phyloP scores from a whole-genome alignment of 2,113 vertebrate genomes.

The Stigmatopora argus region DNA sequence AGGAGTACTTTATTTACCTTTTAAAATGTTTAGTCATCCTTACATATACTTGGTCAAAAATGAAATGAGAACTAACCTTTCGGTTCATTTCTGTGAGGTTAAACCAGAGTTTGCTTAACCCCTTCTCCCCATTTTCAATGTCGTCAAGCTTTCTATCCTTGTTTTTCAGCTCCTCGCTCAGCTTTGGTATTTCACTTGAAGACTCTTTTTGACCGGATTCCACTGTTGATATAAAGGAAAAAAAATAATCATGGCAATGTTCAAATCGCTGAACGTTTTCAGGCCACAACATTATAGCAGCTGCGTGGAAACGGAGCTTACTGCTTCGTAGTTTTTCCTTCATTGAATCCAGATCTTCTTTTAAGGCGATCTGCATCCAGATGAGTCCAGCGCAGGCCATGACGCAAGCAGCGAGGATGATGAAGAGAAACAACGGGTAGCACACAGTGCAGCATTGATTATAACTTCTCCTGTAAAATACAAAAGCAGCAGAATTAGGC shows the following conservation, averaged over 20 bases:
- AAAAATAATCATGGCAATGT: conserved; percentile 1
- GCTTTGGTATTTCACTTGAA: conserved; percentile 85
- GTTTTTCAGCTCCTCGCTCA: conserved; percentile 86
- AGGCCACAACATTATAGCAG: not conserved
- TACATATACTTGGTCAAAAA: no score
- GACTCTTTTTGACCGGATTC: conserved; percentile 89
- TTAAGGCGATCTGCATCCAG: conserved; percentile 97
- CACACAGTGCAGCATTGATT: conserved; percentile 88
- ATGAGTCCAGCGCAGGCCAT: conserved; percentile 90
- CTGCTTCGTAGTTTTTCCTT: conserved; percentile 91
- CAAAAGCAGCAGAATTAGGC: conserved; percentile 24
- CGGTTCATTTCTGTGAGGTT: conserved; percentile 91
- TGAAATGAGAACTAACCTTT: conserved; percentile 73
- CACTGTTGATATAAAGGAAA: conserved; percentile 67
- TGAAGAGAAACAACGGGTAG: conserved; percentile 87
- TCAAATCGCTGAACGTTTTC: conserved; percentile 8
- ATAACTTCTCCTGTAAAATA: conserved; percentile 74
- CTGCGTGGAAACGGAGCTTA: conserved; percentile 58
- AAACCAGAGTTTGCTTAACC: conserved; percentile 84
- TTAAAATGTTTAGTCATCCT: no score
- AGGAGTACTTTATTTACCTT: no score
- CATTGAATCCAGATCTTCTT: conserved; percentile 87
- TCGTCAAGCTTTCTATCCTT: conserved; percentile 82
- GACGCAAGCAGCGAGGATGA: conserved; percentile 88
- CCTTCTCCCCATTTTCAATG: conserved; percentile 81